Conservation (phyloP, 2,113 vertebrate genomes). For the Gobio gobio region DNA sequence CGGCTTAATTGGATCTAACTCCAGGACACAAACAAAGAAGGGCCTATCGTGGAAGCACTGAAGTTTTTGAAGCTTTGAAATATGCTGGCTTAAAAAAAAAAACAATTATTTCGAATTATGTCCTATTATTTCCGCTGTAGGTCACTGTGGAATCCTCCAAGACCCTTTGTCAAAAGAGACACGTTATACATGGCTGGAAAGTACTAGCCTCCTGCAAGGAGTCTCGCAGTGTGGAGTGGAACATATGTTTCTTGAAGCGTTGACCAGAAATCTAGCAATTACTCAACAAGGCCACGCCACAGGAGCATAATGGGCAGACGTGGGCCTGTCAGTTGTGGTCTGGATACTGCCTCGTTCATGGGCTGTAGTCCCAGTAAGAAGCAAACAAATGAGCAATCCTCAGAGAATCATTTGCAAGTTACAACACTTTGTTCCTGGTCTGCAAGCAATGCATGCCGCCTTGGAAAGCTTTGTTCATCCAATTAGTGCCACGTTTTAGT, state of each 20-base stretch:
- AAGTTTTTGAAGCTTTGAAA: conserved; percentile 39
- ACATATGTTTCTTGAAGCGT: conserved; percentile 45
- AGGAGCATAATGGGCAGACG: conserved; percentile 34
- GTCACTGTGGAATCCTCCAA: conserved; percentile 3
- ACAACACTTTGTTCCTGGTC: conserved; percentile 45
- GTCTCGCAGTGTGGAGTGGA: conserved; percentile 22
- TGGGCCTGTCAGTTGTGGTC: conserved; percentile 41
- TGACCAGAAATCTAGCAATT: conserved; percentile 41
- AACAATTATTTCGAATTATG: neutral
- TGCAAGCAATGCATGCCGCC: conserved; percentile 24
- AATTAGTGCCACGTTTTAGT: conserved; percentile 39
- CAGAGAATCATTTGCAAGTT: conserved; percentile 46
- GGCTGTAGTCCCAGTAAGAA: conserved; percentile 37
- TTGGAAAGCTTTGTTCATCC: conserved; percentile 41
- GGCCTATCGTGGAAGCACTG: neutral
- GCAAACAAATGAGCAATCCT: conserved; percentile 56
- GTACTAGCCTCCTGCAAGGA: conserved; percentile 24
- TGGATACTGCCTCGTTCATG: conserved; percentile 40
- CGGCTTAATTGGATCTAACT: conserved; percentile 3
- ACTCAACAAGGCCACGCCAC: conserved; percentile 45
- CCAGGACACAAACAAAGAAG: neutral
- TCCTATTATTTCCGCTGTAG: neutral
- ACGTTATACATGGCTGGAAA: conserved; percentile 29
- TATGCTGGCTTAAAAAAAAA: conserved; percentile 4
- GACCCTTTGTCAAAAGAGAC: conserved; percentile 38